These are phyloP conservation scores for Crotalus helleri DNA, from an alignment of 2,113 vertebrate genomes.

Conservation along the genomic window DNA sequence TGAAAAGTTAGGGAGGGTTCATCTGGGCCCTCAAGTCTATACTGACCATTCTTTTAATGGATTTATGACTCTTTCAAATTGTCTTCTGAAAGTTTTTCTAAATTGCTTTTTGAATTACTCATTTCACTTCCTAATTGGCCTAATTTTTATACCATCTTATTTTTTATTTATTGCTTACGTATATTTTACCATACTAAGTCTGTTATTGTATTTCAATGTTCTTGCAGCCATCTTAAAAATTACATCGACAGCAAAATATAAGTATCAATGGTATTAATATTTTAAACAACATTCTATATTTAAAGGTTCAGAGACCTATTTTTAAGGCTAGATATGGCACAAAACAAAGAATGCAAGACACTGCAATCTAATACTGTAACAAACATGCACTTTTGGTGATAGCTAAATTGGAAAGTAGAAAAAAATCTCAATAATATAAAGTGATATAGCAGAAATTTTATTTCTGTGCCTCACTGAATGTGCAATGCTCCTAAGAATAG, in stretches of 20 bases:
- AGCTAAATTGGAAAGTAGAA: not conserved
- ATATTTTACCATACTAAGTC: not conserved
- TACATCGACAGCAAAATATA: not conserved
- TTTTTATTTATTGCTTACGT: not conserved
- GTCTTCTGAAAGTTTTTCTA: not conserved
- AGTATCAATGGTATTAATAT: not conserved
- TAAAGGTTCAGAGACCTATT: not conserved
- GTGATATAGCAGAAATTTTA: not conserved
- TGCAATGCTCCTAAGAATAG: not conserved
- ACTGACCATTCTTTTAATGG: not conserved
- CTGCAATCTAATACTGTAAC: not conserved
- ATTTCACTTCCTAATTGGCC: not conserved
- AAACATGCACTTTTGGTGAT: not conserved
- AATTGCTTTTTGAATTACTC: not conserved
- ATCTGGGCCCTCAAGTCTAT: not conserved
- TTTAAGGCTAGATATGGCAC: not conserved
- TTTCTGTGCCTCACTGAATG: not conserved
- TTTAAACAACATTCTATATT: not conserved
- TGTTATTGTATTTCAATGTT: not conserved
- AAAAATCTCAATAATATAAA: not conserved
- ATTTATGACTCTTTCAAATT: not conserved
- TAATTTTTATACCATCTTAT: not conserved
- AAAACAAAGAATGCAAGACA: not conserved
- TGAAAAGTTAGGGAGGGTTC: not conserved
- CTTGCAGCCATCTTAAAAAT: no score